Conservation (phyloP, 1,140 invertebrate species). For the Carposina sasakii region DNA sequence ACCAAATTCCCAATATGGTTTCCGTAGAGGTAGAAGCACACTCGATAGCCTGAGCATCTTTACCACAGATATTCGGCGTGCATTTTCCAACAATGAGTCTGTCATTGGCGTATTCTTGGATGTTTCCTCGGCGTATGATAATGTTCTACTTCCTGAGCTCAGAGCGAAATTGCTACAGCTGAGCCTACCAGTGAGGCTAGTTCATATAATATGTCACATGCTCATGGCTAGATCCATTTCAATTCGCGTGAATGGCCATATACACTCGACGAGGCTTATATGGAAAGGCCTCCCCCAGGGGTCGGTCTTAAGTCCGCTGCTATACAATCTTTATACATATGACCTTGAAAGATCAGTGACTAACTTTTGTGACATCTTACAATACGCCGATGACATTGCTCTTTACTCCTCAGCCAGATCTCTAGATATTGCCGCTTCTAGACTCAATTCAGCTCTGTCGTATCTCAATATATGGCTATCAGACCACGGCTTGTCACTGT, state of each 20-base stretch:
- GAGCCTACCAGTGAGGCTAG: neutral
- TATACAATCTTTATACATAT: slow-evolving; percentile 8
- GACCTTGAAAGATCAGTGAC: slow-evolving; percentile 2
- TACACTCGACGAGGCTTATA: neutral
- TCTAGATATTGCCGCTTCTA: too few species aligned
- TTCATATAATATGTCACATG: slow-evolving; percentile 4
- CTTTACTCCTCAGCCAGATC: neutral
- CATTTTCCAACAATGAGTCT: slow-evolving; percentile 4
- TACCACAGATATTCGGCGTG: slow-evolving; percentile 4
- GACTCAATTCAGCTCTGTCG: neutral
- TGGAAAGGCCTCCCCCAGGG: slow-evolving; percentile 11
- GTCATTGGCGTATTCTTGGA: slow-evolving; percentile 6
- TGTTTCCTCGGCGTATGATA: slow-evolving; percentile 10
- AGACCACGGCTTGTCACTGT: neutral
- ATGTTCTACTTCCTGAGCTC: slow-evolving; percentile 5
- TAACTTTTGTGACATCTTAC: neutral
- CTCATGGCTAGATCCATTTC: neutral
- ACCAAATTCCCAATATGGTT: too few species aligned
- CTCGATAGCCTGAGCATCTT: slow-evolving; percentile 8
- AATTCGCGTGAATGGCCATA: neutral
- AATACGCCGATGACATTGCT: slow-evolving; percentile 10
- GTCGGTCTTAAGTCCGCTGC: slow-evolving; percentile 11
- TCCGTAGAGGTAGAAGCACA: too few species aligned
- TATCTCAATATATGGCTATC: neutral
- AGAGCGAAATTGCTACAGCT: slow-evolving; percentile 4